Evolutionary conservation across 2,113 vertebrate genomes (phyloP).

Genomic region (Phylloscopus whistleri): DNA sequence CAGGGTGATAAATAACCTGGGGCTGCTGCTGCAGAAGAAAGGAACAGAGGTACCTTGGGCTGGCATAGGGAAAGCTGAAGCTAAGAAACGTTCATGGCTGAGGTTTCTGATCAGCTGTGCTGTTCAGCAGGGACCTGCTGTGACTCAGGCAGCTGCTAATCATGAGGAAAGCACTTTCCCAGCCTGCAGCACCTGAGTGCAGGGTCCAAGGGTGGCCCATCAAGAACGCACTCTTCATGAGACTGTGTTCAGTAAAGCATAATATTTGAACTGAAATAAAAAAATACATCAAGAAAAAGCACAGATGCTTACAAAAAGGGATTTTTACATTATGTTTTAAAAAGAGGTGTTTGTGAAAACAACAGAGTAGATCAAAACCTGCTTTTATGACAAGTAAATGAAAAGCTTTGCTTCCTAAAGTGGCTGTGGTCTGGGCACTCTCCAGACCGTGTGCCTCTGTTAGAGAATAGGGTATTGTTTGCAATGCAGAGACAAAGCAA

Average conservation of each 20-base stretch:
- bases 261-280: neutral
- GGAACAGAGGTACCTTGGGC: no score
- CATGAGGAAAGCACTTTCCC: neutral
- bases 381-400: neutral
- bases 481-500: neutral
- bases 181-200: neutral
- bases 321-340: neutral
- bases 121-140: neutral
- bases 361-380: neutral
- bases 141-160: neutral
- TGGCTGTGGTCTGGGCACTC: neutral
- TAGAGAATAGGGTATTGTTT: neutral
- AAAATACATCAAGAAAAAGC: neutral
- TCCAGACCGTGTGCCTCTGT: neutral
- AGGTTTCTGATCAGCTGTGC: neutral
- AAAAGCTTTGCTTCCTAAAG: neutral
- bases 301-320: neutral
- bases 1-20: neutral
- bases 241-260: neutral
- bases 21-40: neutral
- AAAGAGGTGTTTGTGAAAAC: neutral
- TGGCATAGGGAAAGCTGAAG: neutral
- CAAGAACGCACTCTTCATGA: accelerated
- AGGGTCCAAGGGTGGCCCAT: neutral
- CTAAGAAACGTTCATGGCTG: accelerated